These are phyloP conservation scores for Sylvilagus floridanus DNA, from an alignment of 2,797 vertebrate genomes.

Conservation along the genomic window DNA sequence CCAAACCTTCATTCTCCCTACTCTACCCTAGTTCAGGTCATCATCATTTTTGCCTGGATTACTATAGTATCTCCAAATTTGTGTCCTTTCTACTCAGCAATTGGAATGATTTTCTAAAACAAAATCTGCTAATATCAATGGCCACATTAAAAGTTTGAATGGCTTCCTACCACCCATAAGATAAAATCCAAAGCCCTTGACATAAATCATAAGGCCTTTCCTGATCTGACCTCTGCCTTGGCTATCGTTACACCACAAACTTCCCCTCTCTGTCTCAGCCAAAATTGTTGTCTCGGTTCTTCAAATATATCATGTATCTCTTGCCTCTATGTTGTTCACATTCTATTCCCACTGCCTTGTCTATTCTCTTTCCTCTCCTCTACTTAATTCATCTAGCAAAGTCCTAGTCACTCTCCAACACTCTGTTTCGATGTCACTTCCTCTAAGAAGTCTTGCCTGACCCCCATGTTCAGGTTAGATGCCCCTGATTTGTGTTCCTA, in stretches of 20 bases:
- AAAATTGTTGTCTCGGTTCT: conserved; percentile 36
- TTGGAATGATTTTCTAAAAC: conserved; percentile 41
- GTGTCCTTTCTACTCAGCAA: conserved; percentile 5
- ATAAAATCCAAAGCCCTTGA: conserved; percentile 56
- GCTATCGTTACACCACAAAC: not conserved
- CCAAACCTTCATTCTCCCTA: not conserved
- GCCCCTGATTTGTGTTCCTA: conserved; percentile 1
- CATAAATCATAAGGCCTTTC: not conserved
- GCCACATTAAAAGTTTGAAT: conserved; percentile 38
- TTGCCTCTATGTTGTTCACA: not conserved
- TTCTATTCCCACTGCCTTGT: conserved; percentile 27
- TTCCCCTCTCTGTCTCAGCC: not conserved
- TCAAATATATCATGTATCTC: not conserved
- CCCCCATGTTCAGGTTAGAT: not conserved
- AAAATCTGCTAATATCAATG: not conserved
- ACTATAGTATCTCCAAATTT: conserved; percentile 24
- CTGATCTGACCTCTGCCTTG: conserved; percentile 2
- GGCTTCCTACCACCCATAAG: not conserved
- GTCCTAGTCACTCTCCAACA: conserved; percentile 22
- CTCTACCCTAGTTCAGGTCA: conserved; percentile 22
- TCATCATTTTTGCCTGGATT: conserved; percentile 7
- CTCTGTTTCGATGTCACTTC: not conserved
- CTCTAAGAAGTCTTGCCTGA: conserved; percentile 22
- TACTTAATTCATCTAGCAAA: not conserved
- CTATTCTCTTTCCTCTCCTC: not conserved